A percentile compares a stretch with the other conserved stretches of the same genome.
Conservation (phyloP, 2,888 invertebrate genomes). For the Drosophila kambysellisi region DNA sequence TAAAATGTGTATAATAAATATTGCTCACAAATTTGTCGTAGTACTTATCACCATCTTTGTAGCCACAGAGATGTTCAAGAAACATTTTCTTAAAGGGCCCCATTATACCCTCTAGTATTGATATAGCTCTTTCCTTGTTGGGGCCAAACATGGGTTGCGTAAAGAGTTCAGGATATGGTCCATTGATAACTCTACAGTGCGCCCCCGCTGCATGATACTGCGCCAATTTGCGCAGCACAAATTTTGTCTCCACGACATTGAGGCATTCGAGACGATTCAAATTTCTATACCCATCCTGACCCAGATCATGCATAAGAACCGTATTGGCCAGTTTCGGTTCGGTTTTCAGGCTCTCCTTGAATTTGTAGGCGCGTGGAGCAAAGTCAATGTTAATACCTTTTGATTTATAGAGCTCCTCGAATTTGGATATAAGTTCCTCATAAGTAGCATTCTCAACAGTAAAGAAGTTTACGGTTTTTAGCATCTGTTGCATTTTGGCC, state of each 20-base stretch:
- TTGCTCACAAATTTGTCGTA: constrained; percentile 68
- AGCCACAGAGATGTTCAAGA: constrained; percentile 45
- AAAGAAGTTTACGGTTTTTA: constrained; percentile 70
- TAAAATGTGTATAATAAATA: background rate
- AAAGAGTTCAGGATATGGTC: constrained; percentile 60
- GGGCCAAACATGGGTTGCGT: constrained; percentile 48
- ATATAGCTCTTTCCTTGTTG: constrained; percentile 34
- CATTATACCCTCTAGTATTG: constrained; percentile 54
- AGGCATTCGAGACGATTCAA: constrained; percentile 79
- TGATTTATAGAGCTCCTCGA: constrained; percentile 66
- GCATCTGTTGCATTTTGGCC: constrained; percentile 65
- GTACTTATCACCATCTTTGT: constrained; percentile 57
- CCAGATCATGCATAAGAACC: constrained; percentile 80
- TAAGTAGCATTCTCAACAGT: constrained; percentile 67
- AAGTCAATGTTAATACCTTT: constrained; percentile 55
- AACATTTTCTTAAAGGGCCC: constrained; percentile 43
- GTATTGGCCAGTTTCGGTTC: constrained; percentile 64
- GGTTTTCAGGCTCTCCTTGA: constrained; percentile 49
- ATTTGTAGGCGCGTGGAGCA: constrained; percentile 57
- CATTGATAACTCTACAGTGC: constrained; percentile 57
- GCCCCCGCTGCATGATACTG: constrained; percentile 84
- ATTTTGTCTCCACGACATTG: constrained; percentile 75
- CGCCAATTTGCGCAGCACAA: constrained; percentile 78
- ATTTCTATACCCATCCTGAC: constrained; percentile 72
- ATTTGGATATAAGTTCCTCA: constrained; percentile 63